Evolutionary conservation across 2,888 invertebrate species (phyloP), one percentile per base, ranked within the genome.

Genomic region (Piscicola geometra): DNA sequence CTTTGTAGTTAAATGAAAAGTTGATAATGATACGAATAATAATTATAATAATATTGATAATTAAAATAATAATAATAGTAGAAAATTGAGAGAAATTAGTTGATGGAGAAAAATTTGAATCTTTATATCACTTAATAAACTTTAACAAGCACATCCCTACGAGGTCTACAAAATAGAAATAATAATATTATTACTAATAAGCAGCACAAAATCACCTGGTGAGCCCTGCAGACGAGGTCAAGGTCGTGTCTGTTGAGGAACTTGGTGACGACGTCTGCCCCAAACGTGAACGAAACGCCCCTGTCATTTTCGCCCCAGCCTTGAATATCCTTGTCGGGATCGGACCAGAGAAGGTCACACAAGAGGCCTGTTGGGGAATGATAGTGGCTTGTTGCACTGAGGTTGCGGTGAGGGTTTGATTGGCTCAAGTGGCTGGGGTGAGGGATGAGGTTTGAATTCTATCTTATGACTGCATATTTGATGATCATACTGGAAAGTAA

Each of bases 231-330:
- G 84, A 98, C 96, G 84, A 98, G 88, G 87, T 98, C 97, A 85
- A 98, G 88, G 86, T 98, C 97, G 87, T 98, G 96, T 83, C 95
- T 89, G 87, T 94, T 94, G 82, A 98, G 82, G 79, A 86, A 86
- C 80, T 85, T 96, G 86, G 92, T 79, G 66, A 98, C 97, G 79
- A 98, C 94, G 86, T 97, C 97, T 0, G 94, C 93, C 66, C 98
- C 98, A 85, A 98, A 98, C 25, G 97, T 98, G 87, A 97, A 98
- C 36, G 95, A 96, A 28, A 98, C 98, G 71, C 97, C 97, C 82
- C 98, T 91, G 86, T 97, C 97, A 84, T 98, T 98, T 85, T 98
- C 97, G 76, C 96, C 97, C 96, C 94, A 94, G 91, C 81, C 96
- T 78, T 86, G 86, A 41, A 88, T 86, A 78, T 88, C 87, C 87